Conservation (phyloP, 1,140 invertebrate species). For the Papilio helenus region DNA sequence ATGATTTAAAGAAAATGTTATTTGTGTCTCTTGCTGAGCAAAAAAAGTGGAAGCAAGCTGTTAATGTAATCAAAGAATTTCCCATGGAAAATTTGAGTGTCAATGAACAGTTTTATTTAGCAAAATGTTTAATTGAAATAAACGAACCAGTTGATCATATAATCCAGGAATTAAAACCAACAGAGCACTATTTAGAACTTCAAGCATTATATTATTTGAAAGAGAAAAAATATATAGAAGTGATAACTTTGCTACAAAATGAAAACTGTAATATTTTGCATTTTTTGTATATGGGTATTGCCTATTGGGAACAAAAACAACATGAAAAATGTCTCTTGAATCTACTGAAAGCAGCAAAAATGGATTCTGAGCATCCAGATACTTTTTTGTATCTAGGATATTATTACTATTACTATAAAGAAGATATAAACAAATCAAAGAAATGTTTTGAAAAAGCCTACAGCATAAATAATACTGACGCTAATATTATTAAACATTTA, state of each 20-base stretch:
- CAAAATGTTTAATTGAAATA: conserved; percentile 72
- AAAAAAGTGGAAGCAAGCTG: conserved; percentile 81
- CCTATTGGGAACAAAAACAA: conserved; percentile 86
- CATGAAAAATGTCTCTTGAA: conserved; percentile 85
- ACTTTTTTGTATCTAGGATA: conserved; percentile 91
- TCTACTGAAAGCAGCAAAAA: conserved; percentile 89
- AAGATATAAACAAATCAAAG: conserved; percentile 87
- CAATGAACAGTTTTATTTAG: conserved; percentile 61
- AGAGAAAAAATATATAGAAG: conserved; percentile 82
- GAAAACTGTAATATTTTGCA: conserved; percentile 80
- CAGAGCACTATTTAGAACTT: conserved; percentile 64
- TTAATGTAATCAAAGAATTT: conserved; percentile 57
- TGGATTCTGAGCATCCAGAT: conserved; percentile 88
- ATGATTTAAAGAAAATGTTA: conserved; percentile 62
- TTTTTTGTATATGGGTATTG: conserved; percentile 85
- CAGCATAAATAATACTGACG: conserved; percentile 87
- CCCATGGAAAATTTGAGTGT: conserved; percentile 52
- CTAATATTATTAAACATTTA: conserved; percentile 87
- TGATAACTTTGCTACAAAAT: conserved; percentile 80
- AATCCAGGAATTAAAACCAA: conserved; percentile 57
- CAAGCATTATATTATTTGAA: conserved; percentile 75
- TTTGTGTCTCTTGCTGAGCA: conserved; percentile 73
- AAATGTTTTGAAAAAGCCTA: conserved; percentile 93
- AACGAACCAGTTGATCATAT: conserved; percentile 60
- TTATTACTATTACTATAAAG: conserved; percentile 85